Percentiles rank a stretch among this genome's conserved stretches.
phyloP scores from a whole-genome alignment of 2,797 vertebrate genomes.

The Tenualosa ilisha region DNA sequence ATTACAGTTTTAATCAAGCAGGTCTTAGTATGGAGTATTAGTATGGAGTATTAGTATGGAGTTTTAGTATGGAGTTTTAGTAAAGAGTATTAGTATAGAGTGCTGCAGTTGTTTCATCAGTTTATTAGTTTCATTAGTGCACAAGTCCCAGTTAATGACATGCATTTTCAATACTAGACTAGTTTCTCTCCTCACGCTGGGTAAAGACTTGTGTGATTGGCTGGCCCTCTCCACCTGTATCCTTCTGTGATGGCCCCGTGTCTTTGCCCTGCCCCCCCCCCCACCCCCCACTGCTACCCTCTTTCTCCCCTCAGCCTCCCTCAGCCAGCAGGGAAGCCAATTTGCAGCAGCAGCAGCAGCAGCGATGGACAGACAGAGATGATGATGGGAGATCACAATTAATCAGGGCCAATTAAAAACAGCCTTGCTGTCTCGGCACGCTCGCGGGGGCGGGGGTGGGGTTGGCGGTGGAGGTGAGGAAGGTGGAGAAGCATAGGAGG shows the following conservation, averaged over 20 bases:
- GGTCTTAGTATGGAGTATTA: too few relatives aligned
- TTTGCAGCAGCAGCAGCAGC: not conserved
- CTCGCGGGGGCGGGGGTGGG: not conserved
- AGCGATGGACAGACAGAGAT: not conserved
- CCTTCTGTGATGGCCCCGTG: too few relatives aligned
- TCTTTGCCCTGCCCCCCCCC: not conserved
- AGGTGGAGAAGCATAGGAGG: not conserved
- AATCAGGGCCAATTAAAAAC: not conserved
- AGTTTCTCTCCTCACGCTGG: not conserved
- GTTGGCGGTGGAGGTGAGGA: not conserved
- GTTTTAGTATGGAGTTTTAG: too few relatives aligned
- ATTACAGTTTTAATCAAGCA: too few relatives aligned
- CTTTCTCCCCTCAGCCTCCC: not conserved
- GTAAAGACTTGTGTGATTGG: too few relatives aligned
- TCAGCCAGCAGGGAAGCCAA: not conserved
- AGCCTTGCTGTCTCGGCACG: not conserved
- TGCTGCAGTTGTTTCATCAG: too few relatives aligned
- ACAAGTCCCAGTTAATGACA: too few relatives aligned
- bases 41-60: too few relatives aligned
- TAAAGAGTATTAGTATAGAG: too few relatives aligned
- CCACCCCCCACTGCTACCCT: not conserved
- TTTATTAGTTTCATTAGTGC: too few relatives aligned
- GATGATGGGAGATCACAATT: constrained; percentile 3
- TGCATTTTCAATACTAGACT: not conserved
- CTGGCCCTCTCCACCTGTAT: too few relatives aligned